phyloP scores from a whole-genome alignment of 2,888 invertebrate genomes.

The Limenitis camilla region DNA sequence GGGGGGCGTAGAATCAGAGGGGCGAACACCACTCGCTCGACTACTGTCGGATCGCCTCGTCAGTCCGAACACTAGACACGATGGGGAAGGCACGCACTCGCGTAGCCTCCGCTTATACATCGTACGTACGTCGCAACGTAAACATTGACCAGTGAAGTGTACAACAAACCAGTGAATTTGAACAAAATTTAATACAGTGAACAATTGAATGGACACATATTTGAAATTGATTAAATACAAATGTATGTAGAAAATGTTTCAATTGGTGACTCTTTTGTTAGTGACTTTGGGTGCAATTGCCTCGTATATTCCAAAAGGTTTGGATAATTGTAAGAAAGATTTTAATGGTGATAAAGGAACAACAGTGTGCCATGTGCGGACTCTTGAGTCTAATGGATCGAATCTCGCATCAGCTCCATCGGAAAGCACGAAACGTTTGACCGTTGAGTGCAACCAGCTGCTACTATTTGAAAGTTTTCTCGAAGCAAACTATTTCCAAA shows the following conservation, averaged over 20 bases:
- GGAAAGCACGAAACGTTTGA: constrained; percentile 83
- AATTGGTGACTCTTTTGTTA: constrained; percentile 68
- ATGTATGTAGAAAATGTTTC: constrained; percentile 70
- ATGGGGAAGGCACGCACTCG: constrained; percentile 60
- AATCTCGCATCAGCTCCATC: constrained; percentile 75
- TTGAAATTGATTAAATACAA: constrained; percentile 41
- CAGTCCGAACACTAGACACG: constrained; percentile 63
- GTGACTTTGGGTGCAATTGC: constrained; percentile 69
- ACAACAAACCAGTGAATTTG: constrained; percentile 34
- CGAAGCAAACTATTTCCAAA: constrained; percentile 81
- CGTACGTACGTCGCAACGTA: constrained; percentile 58
- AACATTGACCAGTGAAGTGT: constrained; percentile 61
- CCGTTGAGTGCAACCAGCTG: constrained; percentile 84
- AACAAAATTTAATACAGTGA: constrained; percentile 33
- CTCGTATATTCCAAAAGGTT: constrained; percentile 58
- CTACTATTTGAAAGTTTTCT: constrained; percentile 86
- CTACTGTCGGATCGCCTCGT: constrained; percentile 37
- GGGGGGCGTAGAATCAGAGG: constrained; percentile 46
- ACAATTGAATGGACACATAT: constrained; percentile 31
- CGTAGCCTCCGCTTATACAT: constrained; percentile 40
- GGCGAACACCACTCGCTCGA: constrained; percentile 54
- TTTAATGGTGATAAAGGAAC: constrained; percentile 64
- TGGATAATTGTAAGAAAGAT: constrained; percentile 56
- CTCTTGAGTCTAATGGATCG: constrained; percentile 80
- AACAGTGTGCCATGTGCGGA: constrained; percentile 80